A percentile compares a stretch with the other conserved stretches of the same genome.
These are phyloP conservation scores for Tineola bisselliella DNA, from an alignment of 2,888 invertebrate genomes.

Conservation along the genomic window DNA sequence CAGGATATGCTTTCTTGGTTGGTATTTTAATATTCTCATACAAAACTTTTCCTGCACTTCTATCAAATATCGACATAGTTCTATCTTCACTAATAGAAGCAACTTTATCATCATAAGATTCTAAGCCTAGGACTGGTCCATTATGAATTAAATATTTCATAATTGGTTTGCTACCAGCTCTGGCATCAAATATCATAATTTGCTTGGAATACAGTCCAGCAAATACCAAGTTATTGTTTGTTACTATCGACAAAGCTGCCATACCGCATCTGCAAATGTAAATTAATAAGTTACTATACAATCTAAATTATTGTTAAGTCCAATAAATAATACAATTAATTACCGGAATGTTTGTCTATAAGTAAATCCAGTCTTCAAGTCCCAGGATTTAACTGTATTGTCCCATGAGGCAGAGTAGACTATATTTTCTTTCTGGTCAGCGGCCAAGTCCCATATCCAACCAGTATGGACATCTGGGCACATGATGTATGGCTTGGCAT, in stretches of 20 bases:
- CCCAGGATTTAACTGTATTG: slow-evolving; percentile 68
- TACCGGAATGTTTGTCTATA: slow-evolving; percentile 58
- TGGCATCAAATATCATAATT: slow-evolving; percentile 62
- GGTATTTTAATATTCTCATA: slow-evolving; percentile 45
- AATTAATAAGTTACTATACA: neutral
- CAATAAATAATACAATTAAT: slow-evolving; percentile 20
- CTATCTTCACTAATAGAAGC: slow-evolving; percentile 70
- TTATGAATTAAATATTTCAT: slow-evolving; percentile 58
- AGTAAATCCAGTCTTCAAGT: slow-evolving; percentile 45
- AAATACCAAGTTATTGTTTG: slow-evolving; percentile 52
- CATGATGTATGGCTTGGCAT: slow-evolving; percentile 38
- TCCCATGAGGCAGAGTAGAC: slow-evolving; percentile 73
- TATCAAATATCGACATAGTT: slow-evolving; percentile 67
- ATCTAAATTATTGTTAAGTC: too few species aligned
- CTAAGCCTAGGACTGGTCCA: slow-evolving; percentile 58
- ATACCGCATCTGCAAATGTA: slow-evolving; percentile 49
- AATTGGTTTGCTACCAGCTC: slow-evolving; percentile 45
- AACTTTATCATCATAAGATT: slow-evolving; percentile 48
- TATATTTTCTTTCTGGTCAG: slow-evolving; percentile 46
- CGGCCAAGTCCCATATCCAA: slow-evolving; percentile 72
- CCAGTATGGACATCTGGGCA: slow-evolving; percentile 65
- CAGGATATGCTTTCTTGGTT: slow-evolving; percentile 46
- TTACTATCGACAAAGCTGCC: slow-evolving; percentile 63
- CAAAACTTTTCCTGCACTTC: slow-evolving; percentile 54
- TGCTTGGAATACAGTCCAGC: slow-evolving; percentile 66